Evolutionary conservation across 2,888 invertebrate species (phyloP), one percentile per base, ranked within the genome.

Genomic region (Cephus runcator): DNA sequence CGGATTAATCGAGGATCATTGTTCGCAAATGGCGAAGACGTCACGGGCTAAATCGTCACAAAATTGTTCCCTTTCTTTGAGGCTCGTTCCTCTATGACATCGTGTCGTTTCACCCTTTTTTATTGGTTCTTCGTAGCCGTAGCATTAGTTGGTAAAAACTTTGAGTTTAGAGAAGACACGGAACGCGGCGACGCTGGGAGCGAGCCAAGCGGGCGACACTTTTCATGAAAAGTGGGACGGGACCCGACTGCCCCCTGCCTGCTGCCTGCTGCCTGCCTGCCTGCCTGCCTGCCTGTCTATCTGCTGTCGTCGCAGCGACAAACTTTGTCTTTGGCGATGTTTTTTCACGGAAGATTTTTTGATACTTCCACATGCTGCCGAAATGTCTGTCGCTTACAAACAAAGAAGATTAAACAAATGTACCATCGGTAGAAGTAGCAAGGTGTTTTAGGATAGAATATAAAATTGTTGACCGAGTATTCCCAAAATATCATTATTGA

Each of bases 41-140:
- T 71, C 71, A 71, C 71, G 33, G 71, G 33, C 71, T 71, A 71
- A 71, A 71, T 71, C 71, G 71, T 71, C 71, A 34, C 71, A 34
- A 71, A 71, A 71, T 71, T 71, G 71, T 34, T 71, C 71, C 34
- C 71, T 33, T 34, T 12, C 71, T 71, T 34, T 31, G 9, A 56
- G 23, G 23, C 23, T 71, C 71, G 31, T 71, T 34, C 71, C 71
- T 34, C 71, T 71, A 56, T 56, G 56, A 56, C 56, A 56, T 56
- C 71, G 31, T 15, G 33, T n/a, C 71, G 12, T 34, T 71, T 34
- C 31, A 31, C 71, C 31, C 12, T 71, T 71, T 71, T 71, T 71
- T 31, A 31, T 31, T 31, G 12, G 31, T 34, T 34, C 71, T 34
- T 31, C 34, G 31, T 31, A 31, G 9, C 71, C 23, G 71, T 71